Base-by-base conservation (phyloP, 2,888 invertebrate genomes). In the Catocala fraxini region DNA sequence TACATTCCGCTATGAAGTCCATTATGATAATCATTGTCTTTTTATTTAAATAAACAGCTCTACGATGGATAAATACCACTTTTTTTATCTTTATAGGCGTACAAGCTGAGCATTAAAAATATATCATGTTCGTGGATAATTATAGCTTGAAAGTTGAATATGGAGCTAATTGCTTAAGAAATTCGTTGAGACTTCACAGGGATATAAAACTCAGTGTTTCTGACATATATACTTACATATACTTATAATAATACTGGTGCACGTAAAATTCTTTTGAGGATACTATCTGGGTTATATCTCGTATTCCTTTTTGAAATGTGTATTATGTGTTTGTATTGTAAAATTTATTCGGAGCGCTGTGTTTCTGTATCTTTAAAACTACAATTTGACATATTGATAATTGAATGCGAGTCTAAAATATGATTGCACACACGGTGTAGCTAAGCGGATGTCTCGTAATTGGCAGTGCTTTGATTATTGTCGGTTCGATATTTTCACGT, bases 91-190 rank as follows among this genome's bases (percentile, higher is more conserved):
- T 56, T 49, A 62, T 65, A 56, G 53, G 58, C 56, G 39, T 59
- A 51, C 39, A 51, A 39, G 25, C 52, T 12, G 48, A 59, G 52
- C 62, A 69, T 66, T 56, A 69, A 69, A 25, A 59, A 45, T 41
- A 25, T 58, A 52, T 58, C 59, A 59, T 57, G 57, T 68, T 72
- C 63, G 49, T 61, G 61, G 53, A 70, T 70, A 74, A 73, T 70
- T 75, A 73, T 60, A 65, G 49, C 41, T 53, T 45, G 60, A 56
- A 65, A 73, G 64, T 64, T 73, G 64, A 48, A 63, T 63, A 71
- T 65, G 56, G 41, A 45, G 73, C 65, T 74, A 75, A 74, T 75
- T 74, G 63, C 70, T 68, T 59, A 60, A 51, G 46, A 66, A 75
- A 71, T 75, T 63, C 65, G 48, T 56, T 59, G 60, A 58, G 62